Conservation (phyloP, 2,113 vertebrate genomes). For the Mellivora capensis region DNA sequence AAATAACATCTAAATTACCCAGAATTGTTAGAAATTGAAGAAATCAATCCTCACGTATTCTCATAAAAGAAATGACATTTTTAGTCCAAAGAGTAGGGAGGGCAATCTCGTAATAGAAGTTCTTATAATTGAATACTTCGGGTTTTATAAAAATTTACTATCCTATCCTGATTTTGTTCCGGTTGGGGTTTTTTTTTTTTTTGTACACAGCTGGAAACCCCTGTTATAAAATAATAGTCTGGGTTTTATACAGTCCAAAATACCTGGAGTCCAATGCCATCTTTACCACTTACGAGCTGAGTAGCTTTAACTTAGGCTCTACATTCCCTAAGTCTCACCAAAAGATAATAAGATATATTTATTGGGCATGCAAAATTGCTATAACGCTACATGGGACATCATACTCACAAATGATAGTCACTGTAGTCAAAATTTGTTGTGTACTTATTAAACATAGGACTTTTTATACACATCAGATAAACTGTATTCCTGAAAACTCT, state of each 20-base stretch:
- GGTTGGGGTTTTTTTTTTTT: no score
- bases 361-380: not conserved
- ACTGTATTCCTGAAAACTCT: not conserved
- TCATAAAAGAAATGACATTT: not conserved
- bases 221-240: not conserved
- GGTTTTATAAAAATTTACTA: slow-evolving; percentile 3
- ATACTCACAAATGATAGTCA: not conserved
- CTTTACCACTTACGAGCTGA: not conserved
- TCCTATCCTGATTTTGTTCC: not conserved
- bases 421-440: not conserved
- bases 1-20: slow-evolving; percentile 60
- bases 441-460: not conserved
- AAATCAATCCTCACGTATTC: not conserved
- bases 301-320: not conserved
- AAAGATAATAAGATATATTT: not conserved
- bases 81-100: not conserved
- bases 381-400: not conserved
- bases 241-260: not conserved
- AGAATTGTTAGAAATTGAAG: slow-evolving; percentile 53
- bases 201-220: not conserved
- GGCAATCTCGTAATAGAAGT: not conserved
- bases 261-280: not conserved
- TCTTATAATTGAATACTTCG: not conserved
- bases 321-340: not conserved
- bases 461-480: not conserved